phyloP scores from a whole-genome alignment of 2,797 vertebrate species.

The Graptemys geographica region DNA sequence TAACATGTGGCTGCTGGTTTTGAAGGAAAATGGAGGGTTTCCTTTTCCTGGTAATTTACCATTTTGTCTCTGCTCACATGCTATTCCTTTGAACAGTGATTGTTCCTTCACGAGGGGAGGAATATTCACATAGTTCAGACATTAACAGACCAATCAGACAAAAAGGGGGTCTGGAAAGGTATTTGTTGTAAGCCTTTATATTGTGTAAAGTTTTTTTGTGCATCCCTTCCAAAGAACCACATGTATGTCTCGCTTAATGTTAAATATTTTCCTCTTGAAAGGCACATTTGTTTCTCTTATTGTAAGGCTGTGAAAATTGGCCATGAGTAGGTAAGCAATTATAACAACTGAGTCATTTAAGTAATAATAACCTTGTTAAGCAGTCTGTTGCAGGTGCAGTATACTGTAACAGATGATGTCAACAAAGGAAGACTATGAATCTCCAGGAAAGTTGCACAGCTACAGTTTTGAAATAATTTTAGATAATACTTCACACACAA shows the following conservation, averaged over 20 bases:
- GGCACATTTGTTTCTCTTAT: background rate
- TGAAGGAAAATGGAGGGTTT: conserved; percentile 2
- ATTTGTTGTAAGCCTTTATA: background rate
- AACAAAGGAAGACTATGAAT: background rate
- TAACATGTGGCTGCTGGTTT: background rate
- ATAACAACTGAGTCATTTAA: conserved; percentile 1
- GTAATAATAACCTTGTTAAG: conserved; percentile 1
- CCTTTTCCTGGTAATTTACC: conserved; percentile 39
- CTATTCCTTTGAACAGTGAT: conserved; percentile 43
- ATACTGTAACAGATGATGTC: background rate
- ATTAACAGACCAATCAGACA: background rate
- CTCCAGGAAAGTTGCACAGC: conserved; percentile 5
- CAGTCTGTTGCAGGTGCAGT: background rate
- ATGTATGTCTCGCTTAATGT: conserved; percentile 5
- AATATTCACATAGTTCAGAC: conserved; percentile 23
- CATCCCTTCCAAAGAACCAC: background rate
- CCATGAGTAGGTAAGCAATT: background rate
- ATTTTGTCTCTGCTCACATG: conserved; percentile 35
- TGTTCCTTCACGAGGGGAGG: conserved; percentile 20
- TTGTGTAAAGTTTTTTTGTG: fast-evolving
- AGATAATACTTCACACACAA: background rate
- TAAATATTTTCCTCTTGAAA: conserved; percentile 6
- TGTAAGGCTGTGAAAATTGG: conserved; percentile 18
- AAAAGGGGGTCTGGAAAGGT: background rate
- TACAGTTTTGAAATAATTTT: background rate